These are phyloP conservation scores for Tipula lateralis DNA, from an alignment of 2,888 invertebrate species.

Conservation along the genomic window DNA sequence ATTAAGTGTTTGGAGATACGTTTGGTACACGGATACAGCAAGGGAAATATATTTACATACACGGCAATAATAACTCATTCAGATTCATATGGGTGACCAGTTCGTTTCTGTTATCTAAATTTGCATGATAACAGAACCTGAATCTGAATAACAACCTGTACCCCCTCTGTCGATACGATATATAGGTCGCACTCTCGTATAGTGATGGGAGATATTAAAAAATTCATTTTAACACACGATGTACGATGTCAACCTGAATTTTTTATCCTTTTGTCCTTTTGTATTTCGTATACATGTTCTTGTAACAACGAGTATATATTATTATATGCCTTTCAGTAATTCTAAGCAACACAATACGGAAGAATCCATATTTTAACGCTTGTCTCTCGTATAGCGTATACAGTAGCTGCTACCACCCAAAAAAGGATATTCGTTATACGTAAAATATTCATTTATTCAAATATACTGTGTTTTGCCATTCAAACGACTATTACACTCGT, in stretches of 20 bases:
- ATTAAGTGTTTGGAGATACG: not conserved
- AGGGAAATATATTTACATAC: not conserved
- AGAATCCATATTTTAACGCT: not conserved
- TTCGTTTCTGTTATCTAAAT: not conserved
- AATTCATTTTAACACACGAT: not conserved
- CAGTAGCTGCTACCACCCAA: too few relatives aligned
- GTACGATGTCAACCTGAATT: not conserved
- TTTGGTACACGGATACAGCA: not conserved
- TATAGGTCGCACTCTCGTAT: too few relatives aligned
- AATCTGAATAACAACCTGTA: not conserved
- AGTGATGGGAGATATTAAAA: not conserved
- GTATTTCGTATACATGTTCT: not conserved
- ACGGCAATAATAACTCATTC: not conserved
- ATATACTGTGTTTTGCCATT: not conserved
- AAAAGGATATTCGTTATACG: not conserved
- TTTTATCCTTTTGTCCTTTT: not conserved
- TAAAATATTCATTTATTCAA: conserved; percentile 12
- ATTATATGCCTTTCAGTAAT: not conserved
- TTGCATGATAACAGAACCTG: not conserved
- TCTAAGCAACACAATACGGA: not conserved
- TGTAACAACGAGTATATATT: too few relatives aligned
- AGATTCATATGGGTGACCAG: not conserved
- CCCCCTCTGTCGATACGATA: not conserved
- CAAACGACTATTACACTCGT: not conserved
- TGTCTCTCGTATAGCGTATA: not conserved